These are phyloP conservation scores for Choristoneura rosaceana DNA, from an alignment of 2,888 invertebrate species.

Conservation along the genomic window DNA sequence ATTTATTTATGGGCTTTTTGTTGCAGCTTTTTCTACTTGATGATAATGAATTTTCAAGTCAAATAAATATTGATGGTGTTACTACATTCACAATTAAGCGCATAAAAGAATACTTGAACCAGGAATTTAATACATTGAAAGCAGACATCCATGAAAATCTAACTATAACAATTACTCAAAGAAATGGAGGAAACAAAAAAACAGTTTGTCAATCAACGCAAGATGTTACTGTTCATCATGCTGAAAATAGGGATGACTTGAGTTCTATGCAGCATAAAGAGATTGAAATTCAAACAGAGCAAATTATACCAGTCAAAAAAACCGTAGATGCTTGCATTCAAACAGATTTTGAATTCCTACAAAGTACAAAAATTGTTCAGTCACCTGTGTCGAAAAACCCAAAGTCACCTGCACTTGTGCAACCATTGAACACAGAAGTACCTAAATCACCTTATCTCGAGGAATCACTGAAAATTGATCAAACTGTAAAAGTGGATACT, in stretches of 20 bases:
- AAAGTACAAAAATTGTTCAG: constrained; percentile 37
- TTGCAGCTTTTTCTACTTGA: constrained; percentile 65
- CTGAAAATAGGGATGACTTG: neutral
- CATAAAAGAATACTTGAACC: constrained; percentile 51
- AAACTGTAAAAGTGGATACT: constrained; percentile 1
- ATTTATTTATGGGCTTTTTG: neutral
- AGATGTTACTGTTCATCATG: neutral
- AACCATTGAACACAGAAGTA: neutral
- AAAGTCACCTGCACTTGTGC: neutral
- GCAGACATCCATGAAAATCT: constrained; percentile 4
- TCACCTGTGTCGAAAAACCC: constrained; percentile 26
- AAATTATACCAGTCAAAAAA: constrained; percentile 33
- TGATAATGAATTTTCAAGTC: constrained; percentile 51
- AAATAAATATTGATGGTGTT: constrained; percentile 48
- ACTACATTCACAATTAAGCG: constrained; percentile 56
- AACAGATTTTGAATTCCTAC: constrained; percentile 49
- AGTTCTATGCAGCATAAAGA: neutral
- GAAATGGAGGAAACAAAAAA: neutral
- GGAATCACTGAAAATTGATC: constrained; percentile 51
- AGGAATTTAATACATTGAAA: neutral
- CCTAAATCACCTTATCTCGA: neutral
- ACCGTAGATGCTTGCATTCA: constrained; percentile 56
- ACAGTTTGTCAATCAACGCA: neutral
- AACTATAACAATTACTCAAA: neutral
- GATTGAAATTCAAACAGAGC: constrained; percentile 24